Evolutionary conservation across 2,888 invertebrate species (phyloP), one percentile per base, ranked within the genome.

Genomic region (Taphrorychus bicolor): DNA sequence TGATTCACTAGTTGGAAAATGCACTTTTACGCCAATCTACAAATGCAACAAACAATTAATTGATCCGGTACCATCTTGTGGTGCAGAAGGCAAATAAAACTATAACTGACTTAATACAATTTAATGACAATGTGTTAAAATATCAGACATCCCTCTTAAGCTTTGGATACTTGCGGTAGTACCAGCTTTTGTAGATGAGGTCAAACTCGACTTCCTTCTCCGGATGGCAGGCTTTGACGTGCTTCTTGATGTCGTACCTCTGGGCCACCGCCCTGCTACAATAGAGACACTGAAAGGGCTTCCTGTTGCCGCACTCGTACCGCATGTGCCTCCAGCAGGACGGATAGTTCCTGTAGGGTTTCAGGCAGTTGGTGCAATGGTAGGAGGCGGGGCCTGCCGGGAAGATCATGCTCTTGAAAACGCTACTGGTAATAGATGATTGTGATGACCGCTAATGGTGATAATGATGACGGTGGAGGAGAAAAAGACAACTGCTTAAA

Each of bases 261-360:
- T 69, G 69, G 18, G 59, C 51, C 5, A 69, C 69, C 2, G 53
- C 24, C 17, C 51, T 53, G 16, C 4, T 49, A 56, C 72, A 72
- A n/a, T 71, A 59, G 11, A 64, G 11, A 32, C 73, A 73, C 16
- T 22, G 19, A 49, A 70, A 73, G 5, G 53, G 42, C 5, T 70
- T 68, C 14, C 56, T 54, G 11, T 67, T 68, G 0, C 72, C 73
- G 42, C 73, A 73, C 41, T 72, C 72, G 45, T 66, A 69, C 14
- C 56, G 14, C 59, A 66, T 59, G 32, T 71, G 71, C 32, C 67
- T 59, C 69, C 71, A 69, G 18, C 59, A 69, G 1, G 69, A 67
- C 0, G 69, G 57, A 22, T 69, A 67, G 49, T 59, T 69, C 21
- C 62, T 69, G 65, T 71, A 71, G 4, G 49, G 24, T 63, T 63